phyloP scores from a whole-genome alignment of 2,113 vertebrate genomes.

The Eulemur rufifrons region DNA sequence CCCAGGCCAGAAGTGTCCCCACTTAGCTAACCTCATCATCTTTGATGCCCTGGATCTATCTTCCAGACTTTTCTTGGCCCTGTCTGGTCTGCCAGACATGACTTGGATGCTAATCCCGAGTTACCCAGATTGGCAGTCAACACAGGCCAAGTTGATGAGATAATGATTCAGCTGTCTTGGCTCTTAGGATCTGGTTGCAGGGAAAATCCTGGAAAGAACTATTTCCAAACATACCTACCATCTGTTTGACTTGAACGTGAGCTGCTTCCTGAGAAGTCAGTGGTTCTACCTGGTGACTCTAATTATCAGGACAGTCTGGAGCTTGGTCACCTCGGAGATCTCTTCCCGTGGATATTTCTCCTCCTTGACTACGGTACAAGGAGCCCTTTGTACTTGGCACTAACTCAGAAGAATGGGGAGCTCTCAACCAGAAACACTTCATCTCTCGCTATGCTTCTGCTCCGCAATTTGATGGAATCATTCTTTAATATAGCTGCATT shows the following conservation, averaged over 20 bases:
- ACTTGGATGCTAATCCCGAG: background rate
- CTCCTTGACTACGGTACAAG: background rate
- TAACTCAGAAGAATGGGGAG: background rate
- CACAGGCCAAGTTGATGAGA: constrained; percentile 10
- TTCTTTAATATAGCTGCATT: constrained; percentile 63
- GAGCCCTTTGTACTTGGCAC: background rate
- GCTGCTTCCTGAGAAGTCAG: background rate
- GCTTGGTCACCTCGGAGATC: background rate
- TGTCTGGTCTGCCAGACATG: background rate
- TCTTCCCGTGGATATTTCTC: background rate
- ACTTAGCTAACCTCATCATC: background rate
- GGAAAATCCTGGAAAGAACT: constrained; percentile 50
- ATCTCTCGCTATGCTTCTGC: constrained; percentile 39
- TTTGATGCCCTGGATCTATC: background rate
- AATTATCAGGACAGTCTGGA: background rate
- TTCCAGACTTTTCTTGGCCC: background rate
- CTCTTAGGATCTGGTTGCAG: constrained; percentile 27
- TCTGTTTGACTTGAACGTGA: constrained; percentile 37
- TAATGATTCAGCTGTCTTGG: constrained; percentile 55
- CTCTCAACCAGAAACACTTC: constrained; percentile 57
- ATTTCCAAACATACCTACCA: constrained; percentile 49
- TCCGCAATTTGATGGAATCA: constrained; percentile 40
- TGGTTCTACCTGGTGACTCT: background rate
- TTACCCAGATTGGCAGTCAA: background rate
- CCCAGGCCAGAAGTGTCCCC: background rate